Evolutionary conservation across 2,797 vertebrate species (phyloP).

Genomic region (Amblyraja radiata): DNA sequence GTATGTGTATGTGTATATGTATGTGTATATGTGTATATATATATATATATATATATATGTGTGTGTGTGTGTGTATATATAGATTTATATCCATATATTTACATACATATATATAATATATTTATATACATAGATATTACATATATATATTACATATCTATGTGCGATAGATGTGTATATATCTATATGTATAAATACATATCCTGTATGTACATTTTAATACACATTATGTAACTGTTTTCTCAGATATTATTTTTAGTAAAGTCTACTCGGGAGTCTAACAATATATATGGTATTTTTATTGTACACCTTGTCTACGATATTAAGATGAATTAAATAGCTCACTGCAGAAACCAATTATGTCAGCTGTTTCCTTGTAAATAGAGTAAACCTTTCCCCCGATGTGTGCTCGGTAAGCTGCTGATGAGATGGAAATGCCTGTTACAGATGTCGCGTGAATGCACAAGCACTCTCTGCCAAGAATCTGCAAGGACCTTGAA

Average conservation of each 20-base stretch:
- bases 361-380: slow-evolving; percentile 44
- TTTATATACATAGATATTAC: too few relatives aligned
- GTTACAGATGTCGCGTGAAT: slow-evolving; percentile 34
- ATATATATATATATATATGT: too few relatives aligned
- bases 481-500: slow-evolving; percentile 29
- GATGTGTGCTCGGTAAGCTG: slow-evolving; percentile 40
- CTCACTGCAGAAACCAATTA: slow-evolving; percentile 44
- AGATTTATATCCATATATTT: too few relatives aligned
- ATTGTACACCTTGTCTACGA: not conserved
- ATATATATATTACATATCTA: too few relatives aligned
- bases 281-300: not conserved
- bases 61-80: too few relatives aligned
- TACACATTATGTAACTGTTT: not conserved
- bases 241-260: not conserved
- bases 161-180: too few relatives aligned
- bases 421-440: slow-evolving; percentile 21
- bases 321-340: slow-evolving; percentile 23
- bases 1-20: too few relatives aligned
- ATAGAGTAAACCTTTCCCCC: slow-evolving; percentile 44
- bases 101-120: too few relatives aligned
- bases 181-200: too few relatives aligned
- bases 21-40: too few relatives aligned
- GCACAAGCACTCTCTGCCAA: slow-evolving; percentile 8
- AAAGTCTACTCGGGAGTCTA: not conserved
- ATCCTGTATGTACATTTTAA: too few relatives aligned